Percentiles rank a stretch among this genome's conserved stretches.
phyloP scores from a whole-genome alignment of 2,113 vertebrate species.

The Nettapus auritus region DNA sequence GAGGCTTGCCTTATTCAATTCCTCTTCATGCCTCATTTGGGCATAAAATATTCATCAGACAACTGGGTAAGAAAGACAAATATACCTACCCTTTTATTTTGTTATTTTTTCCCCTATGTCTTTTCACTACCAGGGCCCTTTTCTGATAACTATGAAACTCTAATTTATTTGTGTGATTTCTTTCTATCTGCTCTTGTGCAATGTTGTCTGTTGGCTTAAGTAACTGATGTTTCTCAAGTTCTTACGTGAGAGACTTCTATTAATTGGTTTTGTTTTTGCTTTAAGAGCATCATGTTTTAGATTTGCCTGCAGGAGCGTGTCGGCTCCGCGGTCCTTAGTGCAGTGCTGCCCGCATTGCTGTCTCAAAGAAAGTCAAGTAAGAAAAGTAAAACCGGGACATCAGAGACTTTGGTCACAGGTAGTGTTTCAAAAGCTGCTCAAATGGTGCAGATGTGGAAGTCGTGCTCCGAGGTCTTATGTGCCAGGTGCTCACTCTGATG shows the following conservation, averaged over 20 bases:
- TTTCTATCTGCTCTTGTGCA: not conserved
- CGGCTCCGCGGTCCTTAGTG: rapidly evolving
- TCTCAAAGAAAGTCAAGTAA: rapidly evolving
- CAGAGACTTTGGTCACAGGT: rapidly evolving
- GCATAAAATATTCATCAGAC: not conserved
- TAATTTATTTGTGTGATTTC: not conserved
- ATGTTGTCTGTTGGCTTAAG: not conserved
- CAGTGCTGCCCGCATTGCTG: not conserved
- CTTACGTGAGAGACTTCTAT: not conserved
- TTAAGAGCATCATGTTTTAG: rapidly evolving
- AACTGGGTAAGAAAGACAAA: not conserved
- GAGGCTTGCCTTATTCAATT: not conserved
- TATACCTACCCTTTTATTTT: not conserved
- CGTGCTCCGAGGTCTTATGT: rapidly evolving
- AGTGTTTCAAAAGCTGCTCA: no score
- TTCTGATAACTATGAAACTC: not conserved
- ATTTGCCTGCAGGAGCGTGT: constrained; percentile 27
- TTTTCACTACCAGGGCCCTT: not conserved
- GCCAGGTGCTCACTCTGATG: not conserved
- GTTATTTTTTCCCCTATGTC: not conserved
- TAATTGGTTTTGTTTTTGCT: rapidly evolving
- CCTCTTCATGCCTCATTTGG: not conserved
- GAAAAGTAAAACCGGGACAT: not conserved
- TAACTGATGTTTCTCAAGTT: not conserved
- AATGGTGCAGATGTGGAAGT: rapidly evolving